Evolutionary conservation across 1,140 invertebrate genomes (phyloP), one percentile per base, ranked within the genome.

Genomic region (Asobara japonica): DNA sequence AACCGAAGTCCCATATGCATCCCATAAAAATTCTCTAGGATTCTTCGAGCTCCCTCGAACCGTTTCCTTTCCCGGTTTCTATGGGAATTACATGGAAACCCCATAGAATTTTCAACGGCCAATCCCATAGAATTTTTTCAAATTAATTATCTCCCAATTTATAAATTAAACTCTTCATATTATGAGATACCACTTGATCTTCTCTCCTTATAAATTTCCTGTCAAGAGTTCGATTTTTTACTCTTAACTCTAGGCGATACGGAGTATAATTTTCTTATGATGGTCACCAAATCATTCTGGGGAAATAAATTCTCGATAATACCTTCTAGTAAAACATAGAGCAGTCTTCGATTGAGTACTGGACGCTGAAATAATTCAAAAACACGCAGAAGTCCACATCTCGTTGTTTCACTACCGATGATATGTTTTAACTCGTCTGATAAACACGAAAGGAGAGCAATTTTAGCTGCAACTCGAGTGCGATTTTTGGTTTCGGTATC

Each of bases 351-450:
- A 86, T 98, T 98, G 25, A 98, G 90, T 69, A 93, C 90, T 77
- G 92, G 91, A 73, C 93, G 91, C 89, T 98, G 96, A 78, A 97
- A 93, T 75, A 97, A 89, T 79, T 96, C 93, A 82, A 97, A 98
- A 3, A 97, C 92, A 31, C 93, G 93, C n/a, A 95, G 85, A 0
- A 98, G 88, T n/a, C 97, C 97, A 69, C 92, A 90, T 29, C 94
- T 88, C 6, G 95, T 95, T 5, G 96, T 96, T 79, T 97, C 95
- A 74, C 93, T 94, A 0, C 97, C 97, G 73, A 98, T 93, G 76
- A 98, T 93, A 83, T 96, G 94, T 80, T 95, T 93, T 64, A 98
- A 86, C 85, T 98, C 96, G 88, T 98, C 96, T 90, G 90, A 80
- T 82, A 92, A 76, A 73, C 85, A 93, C 0, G 94, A 93, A 4